Evolutionary conservation across 2,113 vertebrate genomes (phyloP).

Genomic region (Python bivittatus): DNA sequence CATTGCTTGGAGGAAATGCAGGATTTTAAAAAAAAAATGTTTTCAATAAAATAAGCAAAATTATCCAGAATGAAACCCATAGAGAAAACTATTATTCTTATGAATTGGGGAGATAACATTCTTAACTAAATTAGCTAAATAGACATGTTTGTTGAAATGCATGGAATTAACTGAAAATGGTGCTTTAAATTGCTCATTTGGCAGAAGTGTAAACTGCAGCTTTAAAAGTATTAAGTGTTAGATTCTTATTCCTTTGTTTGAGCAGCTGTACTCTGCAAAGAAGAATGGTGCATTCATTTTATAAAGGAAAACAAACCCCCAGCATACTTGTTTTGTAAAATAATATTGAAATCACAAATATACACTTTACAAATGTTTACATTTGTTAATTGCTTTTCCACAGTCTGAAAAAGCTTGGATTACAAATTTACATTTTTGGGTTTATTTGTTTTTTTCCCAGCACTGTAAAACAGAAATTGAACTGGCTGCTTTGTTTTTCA

Average conservation of each 20-base stretch:
- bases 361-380: constrained; percentile 60
- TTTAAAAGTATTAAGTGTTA: constrained; percentile 30
- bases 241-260: constrained; percentile 43
- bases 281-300: constrained; percentile 36
- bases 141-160: constrained; percentile 16
- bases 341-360: constrained; percentile 46
- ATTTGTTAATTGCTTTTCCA: constrained; percentile 54
- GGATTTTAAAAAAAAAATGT: not conserved
- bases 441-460: constrained; percentile 14
- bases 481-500: constrained; percentile 13
- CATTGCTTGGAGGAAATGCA: not conserved
- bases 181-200: constrained; percentile 21
- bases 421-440: not conserved
- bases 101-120: not conserved
- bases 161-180: not conserved
- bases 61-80: not conserved
- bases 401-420: constrained; percentile 39
- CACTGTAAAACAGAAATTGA: constrained; percentile 46
- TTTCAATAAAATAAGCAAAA: not conserved
- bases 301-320: constrained; percentile 19
- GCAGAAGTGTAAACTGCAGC: constrained; percentile 20
- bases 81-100: not conserved
- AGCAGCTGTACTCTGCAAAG: constrained; percentile 45
- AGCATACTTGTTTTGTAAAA: constrained; percentile 47
- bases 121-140: not conserved